Percentiles rank a stretch among this genome's conserved stretches.
These are phyloP conservation scores for Empidonax traillii DNA, from an alignment of 2,113 vertebrate species.

Conservation along the genomic window DNA sequence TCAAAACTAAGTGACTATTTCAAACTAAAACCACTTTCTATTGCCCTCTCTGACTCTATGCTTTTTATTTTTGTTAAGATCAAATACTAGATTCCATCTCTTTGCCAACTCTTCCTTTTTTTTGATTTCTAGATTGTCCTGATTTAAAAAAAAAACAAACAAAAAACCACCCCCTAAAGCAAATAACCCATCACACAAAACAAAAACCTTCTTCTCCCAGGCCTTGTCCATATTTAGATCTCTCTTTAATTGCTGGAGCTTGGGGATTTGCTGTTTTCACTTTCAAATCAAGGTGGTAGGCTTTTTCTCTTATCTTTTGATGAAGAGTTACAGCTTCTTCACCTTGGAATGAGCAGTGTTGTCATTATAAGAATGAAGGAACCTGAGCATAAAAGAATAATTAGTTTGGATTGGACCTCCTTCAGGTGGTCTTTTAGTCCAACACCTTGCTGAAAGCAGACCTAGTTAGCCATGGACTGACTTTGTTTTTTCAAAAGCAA, in stretches of 20 bases:
- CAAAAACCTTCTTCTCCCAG: neutral
- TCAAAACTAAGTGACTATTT: neutral
- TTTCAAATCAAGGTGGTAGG: neutral
- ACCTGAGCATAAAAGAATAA: neutral
- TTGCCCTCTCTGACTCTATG: rapidly evolving
- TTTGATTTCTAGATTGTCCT: neutral
- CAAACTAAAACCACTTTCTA: rapidly evolving
- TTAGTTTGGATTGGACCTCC: neutral
- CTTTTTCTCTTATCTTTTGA: neutral
- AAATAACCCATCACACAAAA: neutral
- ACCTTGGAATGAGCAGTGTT: neutral
- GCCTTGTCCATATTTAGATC: neutral
- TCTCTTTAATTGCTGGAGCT: neutral
- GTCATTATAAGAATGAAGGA: neutral
- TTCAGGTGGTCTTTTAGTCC: neutral
- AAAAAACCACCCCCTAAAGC: neutral
- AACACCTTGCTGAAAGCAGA: neutral
- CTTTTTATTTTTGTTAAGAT: neutral
- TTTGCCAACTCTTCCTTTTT: neutral
- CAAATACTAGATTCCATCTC: neutral
- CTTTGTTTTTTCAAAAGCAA: neutral
- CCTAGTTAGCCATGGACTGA: neutral
- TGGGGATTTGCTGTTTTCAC: neutral
- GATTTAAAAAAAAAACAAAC: neutral
- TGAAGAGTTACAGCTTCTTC: neutral